Base-by-base conservation (phyloP, 2,113 vertebrate species). In the Anhinga anhinga region DNA sequence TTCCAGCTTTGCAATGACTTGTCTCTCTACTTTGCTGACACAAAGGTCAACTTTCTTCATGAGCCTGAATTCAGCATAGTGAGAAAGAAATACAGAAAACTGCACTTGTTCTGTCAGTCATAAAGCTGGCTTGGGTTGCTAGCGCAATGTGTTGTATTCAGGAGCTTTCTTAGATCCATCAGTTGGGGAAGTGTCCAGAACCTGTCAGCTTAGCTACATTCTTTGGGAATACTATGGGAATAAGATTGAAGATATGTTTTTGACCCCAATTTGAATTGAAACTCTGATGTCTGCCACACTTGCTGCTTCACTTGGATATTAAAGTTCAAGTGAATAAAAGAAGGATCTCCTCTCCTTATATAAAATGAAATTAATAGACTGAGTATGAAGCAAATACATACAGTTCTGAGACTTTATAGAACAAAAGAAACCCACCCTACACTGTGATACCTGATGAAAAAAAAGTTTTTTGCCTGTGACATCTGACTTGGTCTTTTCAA, bases 21-120 rank as follows among this genome's bases (percentile, higher is more conserved):
- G 16, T 73, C 38, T 76, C 32, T 58, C 50, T 67, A 53, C 40
- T 74, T 73, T 55, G 44, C 40, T 77, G 30, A 30, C 69, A 82
- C 36, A 90, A 93, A 92, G 62, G 82, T 92, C 79, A 90, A 5
- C 23, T 95, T 96, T 77, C 59, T 87, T 86, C 82, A 95, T 17
- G 34, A 92, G 69, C 45, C 17, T 71, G 50, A 92, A 86, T 84
- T 87, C 80, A 82, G 72, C 18, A 53, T 11, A 74, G 63, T 58
- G 38, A 85, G 65, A 95, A 97, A 73, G 59, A 94, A 96, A 81
- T 62, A 63, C 13, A 88, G 87, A 90, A 95, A 95, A 90, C 20
- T 49, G 38, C 23, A 65, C 56, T 93, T 86, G 29, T 88, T 89
- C 62, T 87, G 58, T 82, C 86, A 94, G 52, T 91, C 88, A 80